A percentile compares a stretch with the other conserved stretches of the same genome.
Conservation (phyloP, 2,113 vertebrate species). For the Taurulus bubalis region DNA sequence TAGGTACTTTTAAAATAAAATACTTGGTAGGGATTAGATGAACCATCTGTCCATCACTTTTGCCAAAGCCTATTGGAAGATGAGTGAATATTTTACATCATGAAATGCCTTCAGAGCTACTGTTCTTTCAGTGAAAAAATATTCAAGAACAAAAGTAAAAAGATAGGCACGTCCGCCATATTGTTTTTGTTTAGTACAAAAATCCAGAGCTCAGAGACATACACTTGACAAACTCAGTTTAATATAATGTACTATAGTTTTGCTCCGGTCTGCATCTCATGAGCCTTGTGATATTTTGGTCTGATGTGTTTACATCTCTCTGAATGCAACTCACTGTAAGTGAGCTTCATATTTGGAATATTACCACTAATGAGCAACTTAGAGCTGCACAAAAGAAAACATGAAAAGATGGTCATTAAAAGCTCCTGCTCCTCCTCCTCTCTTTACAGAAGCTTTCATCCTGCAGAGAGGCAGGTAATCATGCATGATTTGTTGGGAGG, state of each 20-base stretch:
- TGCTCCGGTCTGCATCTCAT: conserved; percentile 12
- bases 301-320: neutral
- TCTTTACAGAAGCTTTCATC: conserved; percentile 16
- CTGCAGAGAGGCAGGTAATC: conserved; percentile 36
- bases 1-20: too few species aligned
- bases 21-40: too few species aligned
- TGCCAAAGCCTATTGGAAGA: too few species aligned
- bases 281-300: neutral
- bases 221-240: neutral
- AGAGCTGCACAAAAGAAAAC: conserved; percentile 16
- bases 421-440: conserved; percentile 3
- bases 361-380: conserved; percentile 37
- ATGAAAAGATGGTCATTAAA: conserved; percentile 30
- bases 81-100: too few species aligned
- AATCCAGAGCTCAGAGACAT: neutral
- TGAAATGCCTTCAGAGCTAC: neutral
- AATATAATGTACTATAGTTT: neutral
- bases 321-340: neutral
- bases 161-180: too few species aligned
- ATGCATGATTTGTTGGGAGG: conserved; percentile 37
- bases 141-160: neutral
- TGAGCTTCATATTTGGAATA: conserved; percentile 32
- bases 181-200: neutral
- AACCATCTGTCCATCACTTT: too few species aligned
- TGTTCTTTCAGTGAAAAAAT: neutral